Conservation (phyloP, 2,888 invertebrate species). For the Crossocerus cetratus region DNA sequence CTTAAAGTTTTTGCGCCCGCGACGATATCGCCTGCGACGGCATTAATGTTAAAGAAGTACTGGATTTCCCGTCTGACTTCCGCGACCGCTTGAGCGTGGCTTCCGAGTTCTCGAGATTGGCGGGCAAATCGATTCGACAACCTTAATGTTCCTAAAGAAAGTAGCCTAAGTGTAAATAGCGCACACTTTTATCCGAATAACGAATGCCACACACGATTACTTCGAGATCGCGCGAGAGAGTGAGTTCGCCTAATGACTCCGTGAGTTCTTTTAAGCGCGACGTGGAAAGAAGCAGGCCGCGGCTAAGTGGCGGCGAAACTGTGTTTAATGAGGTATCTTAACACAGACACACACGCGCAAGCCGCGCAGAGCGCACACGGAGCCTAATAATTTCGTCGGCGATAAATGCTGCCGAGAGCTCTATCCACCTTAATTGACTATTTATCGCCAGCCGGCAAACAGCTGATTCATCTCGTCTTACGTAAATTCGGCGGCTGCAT, state of each 20-base stretch:
- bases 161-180: constrained; percentile 62
- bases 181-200: constrained; percentile 33
- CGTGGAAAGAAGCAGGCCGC: too few relatives aligned
- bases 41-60: constrained; percentile 15
- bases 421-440: constrained; percentile 1
- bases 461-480: neutral
- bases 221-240: too few relatives aligned
- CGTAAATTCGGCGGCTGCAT: neutral
- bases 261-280: too few relatives aligned
- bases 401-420: too few relatives aligned
- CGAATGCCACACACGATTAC: too few relatives aligned
- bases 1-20: constrained; percentile 2
- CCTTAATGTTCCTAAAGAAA: constrained; percentile 61
- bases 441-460: neutral
- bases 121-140: constrained; percentile 55
- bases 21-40: neutral
- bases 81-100: constrained; percentile 15
- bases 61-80: constrained; percentile 23
- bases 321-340: too few relatives aligned
- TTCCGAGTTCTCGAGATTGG: constrained; percentile 26
- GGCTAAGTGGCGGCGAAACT: too few relatives aligned
- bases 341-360: too few relatives aligned
- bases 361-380: too few relatives aligned
- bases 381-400: neutral
- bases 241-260: too few relatives aligned